Evolutionary conservation across 2,113 vertebrate genomes (phyloP).

Genomic region (Prionailurus bengalensis): DNA sequence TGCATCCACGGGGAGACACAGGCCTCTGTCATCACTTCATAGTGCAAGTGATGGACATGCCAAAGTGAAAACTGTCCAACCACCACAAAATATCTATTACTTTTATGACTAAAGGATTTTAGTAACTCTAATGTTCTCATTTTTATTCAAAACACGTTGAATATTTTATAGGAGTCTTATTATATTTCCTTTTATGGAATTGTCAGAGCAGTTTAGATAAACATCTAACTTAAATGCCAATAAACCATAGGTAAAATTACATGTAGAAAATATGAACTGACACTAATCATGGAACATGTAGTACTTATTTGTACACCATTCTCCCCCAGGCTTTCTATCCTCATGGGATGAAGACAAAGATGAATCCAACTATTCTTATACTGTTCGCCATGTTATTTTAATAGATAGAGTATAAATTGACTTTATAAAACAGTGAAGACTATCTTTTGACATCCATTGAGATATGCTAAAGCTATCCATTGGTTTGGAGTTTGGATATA

Average conservation of each 20-base stretch:
- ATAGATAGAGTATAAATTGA: not conserved
- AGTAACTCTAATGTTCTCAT: not conserved
- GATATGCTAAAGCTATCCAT: not conserved
- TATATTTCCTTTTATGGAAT: not conserved
- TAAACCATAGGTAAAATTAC: not conserved
- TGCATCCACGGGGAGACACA: not conserved
- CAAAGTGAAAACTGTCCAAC: not conserved
- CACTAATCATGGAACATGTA: not conserved
- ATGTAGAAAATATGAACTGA: not conserved
- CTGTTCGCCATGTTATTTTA: not conserved
- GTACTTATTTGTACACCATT: not conserved
- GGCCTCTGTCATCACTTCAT: not conserved
- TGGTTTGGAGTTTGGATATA: not conserved
- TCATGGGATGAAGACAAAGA: not conserved
- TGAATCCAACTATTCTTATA: not conserved
- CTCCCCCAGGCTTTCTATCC: not conserved
- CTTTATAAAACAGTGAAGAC: not conserved
- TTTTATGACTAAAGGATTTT: slow-evolving; percentile 19
- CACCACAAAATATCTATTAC: not conserved
- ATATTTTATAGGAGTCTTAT: not conserved
- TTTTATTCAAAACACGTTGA: not conserved
- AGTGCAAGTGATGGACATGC: not conserved
- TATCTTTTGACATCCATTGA: not conserved
- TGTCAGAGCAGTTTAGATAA: not conserved
- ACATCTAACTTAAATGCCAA: not conserved